phyloP scores from a whole-genome alignment of 2,113 vertebrate genomes.

The Cheirogaleus medius region DNA sequence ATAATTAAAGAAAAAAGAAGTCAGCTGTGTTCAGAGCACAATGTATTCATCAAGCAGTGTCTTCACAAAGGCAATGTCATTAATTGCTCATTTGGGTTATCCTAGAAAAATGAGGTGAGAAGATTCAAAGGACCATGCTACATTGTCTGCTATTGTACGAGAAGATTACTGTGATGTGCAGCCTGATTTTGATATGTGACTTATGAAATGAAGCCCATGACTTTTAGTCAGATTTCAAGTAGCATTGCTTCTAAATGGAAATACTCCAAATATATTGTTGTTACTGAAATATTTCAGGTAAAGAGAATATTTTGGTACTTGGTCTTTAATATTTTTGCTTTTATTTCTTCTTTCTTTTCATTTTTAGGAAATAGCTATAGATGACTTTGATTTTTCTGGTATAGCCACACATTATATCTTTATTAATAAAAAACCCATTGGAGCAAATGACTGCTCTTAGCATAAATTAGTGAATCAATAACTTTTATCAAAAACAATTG shows the following conservation, averaged over 20 bases:
- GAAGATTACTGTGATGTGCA: background rate
- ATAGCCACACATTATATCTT: background rate
- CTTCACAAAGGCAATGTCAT: background rate
- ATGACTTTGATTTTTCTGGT: background rate
- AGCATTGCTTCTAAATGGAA: background rate
- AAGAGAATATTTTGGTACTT: background rate
- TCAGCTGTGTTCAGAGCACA: background rate
- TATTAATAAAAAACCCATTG: background rate
- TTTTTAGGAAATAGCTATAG: background rate
- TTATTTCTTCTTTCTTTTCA: background rate
- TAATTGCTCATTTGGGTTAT: background rate
- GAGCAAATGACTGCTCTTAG: conserved; percentile 6
- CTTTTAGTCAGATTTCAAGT: background rate
- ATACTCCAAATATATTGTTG: background rate
- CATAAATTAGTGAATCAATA: background rate
- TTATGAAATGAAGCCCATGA: background rate
- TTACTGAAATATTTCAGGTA: background rate
- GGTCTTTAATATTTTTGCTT: background rate
- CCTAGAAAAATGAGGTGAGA: background rate
- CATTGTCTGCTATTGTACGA: background rate
- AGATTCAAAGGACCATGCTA: background rate
- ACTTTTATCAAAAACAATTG: conserved; percentile 19
- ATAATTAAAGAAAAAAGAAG: background rate
- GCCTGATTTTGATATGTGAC: background rate
- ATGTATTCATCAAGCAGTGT: background rate